Conservation (phyloP, 2,797 vertebrate genomes). For the Phrynocephalus forsythii region DNA sequence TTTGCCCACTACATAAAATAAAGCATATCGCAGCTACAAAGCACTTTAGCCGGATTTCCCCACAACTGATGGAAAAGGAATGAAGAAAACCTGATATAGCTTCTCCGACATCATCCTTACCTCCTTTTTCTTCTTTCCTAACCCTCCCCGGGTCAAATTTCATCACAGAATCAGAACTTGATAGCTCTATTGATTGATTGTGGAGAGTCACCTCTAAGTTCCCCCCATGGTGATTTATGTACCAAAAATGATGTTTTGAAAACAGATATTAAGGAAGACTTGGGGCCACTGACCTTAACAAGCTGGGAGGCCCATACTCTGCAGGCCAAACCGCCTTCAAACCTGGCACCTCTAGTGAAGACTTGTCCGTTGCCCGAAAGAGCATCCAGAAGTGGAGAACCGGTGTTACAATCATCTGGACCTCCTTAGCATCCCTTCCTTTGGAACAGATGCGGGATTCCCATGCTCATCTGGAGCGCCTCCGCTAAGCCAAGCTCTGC, state of each 20-base stretch:
- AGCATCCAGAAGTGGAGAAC: conserved; percentile 22
- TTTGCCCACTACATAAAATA: conserved; percentile 27
- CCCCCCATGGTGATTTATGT: conserved; percentile 52
- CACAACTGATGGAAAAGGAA: conserved; percentile 49
- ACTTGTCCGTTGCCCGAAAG: conserved; percentile 34
- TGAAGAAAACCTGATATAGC: conserved; percentile 72
- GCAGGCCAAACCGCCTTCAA: conserved; percentile 35
- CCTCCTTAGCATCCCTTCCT: conserved; percentile 40
- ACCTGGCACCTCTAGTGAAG: conserved; percentile 48
- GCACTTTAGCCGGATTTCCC: conserved; percentile 54
- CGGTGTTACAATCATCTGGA: background rate
- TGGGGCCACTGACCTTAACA: conserved; percentile 68
- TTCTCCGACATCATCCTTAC: conserved; percentile 58
- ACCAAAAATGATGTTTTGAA: conserved; percentile 24
- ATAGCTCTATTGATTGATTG: conserved; percentile 72
- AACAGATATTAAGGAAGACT: conserved; percentile 67
- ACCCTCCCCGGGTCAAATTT: conserved; percentile 70
- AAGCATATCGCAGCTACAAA: conserved; percentile 52
- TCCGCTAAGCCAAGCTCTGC: conserved; percentile 76
- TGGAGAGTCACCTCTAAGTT: conserved; percentile 75
- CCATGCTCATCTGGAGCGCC: conserved; percentile 84
- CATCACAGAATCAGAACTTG: conserved; percentile 74
- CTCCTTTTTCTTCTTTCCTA: conserved; percentile 53
- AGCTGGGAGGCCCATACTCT: conserved; percentile 65
- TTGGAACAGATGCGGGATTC: conserved; percentile 71